phyloP scores from a whole-genome alignment of 2,113 vertebrate genomes.

The Paedocypris sp. region DNA sequence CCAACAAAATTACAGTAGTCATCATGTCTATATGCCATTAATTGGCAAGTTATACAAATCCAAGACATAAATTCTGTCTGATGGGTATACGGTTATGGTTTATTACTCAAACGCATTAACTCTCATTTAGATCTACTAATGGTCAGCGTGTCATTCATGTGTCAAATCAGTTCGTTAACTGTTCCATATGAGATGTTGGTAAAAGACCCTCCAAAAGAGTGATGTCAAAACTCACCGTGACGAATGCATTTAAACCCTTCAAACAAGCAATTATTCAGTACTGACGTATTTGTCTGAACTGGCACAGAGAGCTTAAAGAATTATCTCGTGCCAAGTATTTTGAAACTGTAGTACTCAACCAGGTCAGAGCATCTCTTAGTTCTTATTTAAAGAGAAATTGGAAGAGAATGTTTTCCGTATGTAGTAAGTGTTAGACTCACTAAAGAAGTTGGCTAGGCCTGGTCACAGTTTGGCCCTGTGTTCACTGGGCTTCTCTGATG shows the following conservation, averaged over 20 bases:
- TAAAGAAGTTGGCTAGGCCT: conserved; percentile 47
- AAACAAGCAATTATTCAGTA: conserved; percentile 28
- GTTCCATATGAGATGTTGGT: too few species aligned
- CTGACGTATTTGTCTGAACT: conserved; percentile 34
- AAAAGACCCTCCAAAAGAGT: not conserved
- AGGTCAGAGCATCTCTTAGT: conserved; percentile 37
- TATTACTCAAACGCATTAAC: too few species aligned
- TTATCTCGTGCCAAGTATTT: too few species aligned
- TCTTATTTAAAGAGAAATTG: conserved; percentile 12
- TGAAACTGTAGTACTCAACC: too few species aligned
- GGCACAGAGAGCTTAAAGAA: conserved; percentile 26
- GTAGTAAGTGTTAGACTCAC: conserved; percentile 50
- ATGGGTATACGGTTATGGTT: too few species aligned
- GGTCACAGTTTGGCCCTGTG: conserved; percentile 21
- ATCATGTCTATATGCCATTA: too few species aligned
- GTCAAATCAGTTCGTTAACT: too few species aligned
- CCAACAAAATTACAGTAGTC: too few species aligned
- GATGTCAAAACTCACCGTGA: conserved; percentile 3
- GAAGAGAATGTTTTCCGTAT: conserved; percentile 58
- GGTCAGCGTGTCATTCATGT: too few species aligned
- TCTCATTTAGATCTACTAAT: too few species aligned
- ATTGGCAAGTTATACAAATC: too few species aligned
- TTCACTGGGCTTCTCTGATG: conserved; percentile 35
- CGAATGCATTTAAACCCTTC: conserved; percentile 22
- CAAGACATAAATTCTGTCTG: too few species aligned